Percentiles rank a stretch among this genome's conserved stretches.
Conservation (phyloP, 2,797 vertebrate species). For the Tadarida brasiliensis region DNA sequence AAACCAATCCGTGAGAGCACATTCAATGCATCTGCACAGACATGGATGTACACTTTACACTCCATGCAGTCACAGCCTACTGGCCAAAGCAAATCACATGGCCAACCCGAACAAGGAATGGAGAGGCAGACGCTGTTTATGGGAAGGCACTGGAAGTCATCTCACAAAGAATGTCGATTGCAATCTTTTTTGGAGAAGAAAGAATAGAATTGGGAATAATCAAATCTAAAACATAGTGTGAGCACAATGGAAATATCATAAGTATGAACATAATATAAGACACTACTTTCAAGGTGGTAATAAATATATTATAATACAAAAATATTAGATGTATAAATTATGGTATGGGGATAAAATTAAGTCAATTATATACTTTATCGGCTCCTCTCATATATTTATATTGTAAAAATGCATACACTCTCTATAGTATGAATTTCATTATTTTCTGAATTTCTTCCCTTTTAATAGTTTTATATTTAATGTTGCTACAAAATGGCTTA, state of each 20-base stretch:
- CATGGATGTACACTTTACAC: not conserved
- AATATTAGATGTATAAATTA: not conserved
- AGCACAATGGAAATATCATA: not conserved
- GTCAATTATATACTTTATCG: not conserved
- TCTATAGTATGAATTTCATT: not conserved
- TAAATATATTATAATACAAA: not conserved
- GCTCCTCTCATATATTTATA: not conserved
- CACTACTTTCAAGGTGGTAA: not conserved
- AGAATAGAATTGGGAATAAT: not conserved
- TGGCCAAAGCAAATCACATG: not conserved
- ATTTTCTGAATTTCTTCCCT: not conserved
- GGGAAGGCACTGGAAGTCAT: not conserved
- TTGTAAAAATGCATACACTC: not conserved
- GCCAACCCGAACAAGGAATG: not conserved
- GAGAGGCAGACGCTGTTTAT: not conserved
- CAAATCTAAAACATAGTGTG: not conserved
- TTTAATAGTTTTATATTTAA: conserved; percentile 1
- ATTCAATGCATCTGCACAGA: not conserved
- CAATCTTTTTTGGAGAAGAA: not conserved
- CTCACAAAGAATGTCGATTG: not conserved
- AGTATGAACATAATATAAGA: not conserved
- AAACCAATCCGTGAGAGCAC: not conserved
- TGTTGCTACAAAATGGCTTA: conserved; percentile 14
- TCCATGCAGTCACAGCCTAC: not conserved
- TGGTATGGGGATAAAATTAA: not conserved